These are phyloP conservation scores for Chanos chanos DNA, from an alignment of 2,797 vertebrate species.

Conservation along the genomic window DNA sequence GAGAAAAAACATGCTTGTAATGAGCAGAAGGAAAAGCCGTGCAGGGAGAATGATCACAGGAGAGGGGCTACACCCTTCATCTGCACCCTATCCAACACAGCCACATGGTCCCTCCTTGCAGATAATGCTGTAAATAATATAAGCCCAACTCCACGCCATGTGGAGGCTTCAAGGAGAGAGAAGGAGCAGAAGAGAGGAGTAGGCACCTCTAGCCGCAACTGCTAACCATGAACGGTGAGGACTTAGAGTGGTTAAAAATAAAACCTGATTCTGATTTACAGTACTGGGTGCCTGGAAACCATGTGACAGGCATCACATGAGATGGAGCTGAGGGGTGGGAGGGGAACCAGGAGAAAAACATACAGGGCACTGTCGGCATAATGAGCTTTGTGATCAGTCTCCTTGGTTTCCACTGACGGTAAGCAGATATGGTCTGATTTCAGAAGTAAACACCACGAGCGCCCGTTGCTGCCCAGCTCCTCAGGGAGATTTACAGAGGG, in stretches of 20 bases:
- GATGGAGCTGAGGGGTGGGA: slow-evolving; percentile 26
- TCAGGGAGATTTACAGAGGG: neutral
- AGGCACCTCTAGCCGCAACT: slow-evolving; percentile 43
- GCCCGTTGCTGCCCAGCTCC: slow-evolving; percentile 43
- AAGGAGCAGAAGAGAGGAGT: slow-evolving; percentile 17
- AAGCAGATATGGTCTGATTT: slow-evolving; percentile 63
- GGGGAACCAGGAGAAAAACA: slow-evolving; percentile 27
- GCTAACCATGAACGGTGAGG: slow-evolving; percentile 54
- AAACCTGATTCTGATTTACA: slow-evolving; percentile 75
- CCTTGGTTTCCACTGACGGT: slow-evolving; percentile 69
- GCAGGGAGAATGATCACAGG: slow-evolving; percentile 52
- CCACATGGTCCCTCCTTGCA: slow-evolving; percentile 33
- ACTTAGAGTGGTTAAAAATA: slow-evolving; percentile 75
- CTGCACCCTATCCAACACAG: slow-evolving; percentile 36
- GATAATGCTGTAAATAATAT: slow-evolving; percentile 43
- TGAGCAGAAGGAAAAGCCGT: slow-evolving; percentile 46
- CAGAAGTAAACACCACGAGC: slow-evolving; percentile 63
- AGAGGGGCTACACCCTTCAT: slow-evolving; percentile 59
- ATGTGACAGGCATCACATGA: slow-evolving; percentile 77
- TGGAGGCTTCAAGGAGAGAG: slow-evolving; percentile 21
- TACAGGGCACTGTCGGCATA: slow-evolving; percentile 54
- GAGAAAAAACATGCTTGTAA: slow-evolving; percentile 36
- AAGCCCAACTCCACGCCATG: slow-evolving; percentile 14
- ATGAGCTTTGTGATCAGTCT: slow-evolving; percentile 72
- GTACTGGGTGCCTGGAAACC: slow-evolving; percentile 72